Evolutionary conservation across 1,140 invertebrate genomes (phyloP).

Genomic region (Maniola jurtina): DNA sequence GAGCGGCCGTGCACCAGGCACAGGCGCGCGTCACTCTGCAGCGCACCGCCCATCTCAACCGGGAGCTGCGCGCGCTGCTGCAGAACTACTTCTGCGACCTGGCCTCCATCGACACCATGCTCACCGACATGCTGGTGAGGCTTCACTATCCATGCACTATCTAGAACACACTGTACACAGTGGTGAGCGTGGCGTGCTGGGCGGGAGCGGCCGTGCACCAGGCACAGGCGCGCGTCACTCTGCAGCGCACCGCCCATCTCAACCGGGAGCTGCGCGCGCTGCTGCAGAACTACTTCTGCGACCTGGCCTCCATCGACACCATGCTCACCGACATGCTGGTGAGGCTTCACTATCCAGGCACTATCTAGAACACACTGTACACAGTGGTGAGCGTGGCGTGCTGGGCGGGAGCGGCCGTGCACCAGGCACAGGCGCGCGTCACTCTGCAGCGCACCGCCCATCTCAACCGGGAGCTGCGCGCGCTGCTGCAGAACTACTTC

Average conservation of each 20-base stretch:
- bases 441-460: slow-evolving; percentile 74
- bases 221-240: slow-evolving; percentile 68
- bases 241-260: slow-evolving; percentile 74
- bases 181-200: slow-evolving; percentile 75
- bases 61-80: slow-evolving; percentile 69
- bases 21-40: slow-evolving; percentile 70
- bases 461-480: slow-evolving; percentile 73
- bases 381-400: slow-evolving; percentile 68
- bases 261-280: slow-evolving; percentile 72
- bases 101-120: slow-evolving; percentile 76
- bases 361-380: slow-evolving; percentile 55
- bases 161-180: slow-evolving; percentile 65
- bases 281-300: slow-evolving; percentile 78
- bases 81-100: slow-evolving; percentile 78
- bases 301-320: slow-evolving; percentile 74
- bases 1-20: slow-evolving; percentile 79
- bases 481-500: slow-evolving; percentile 77
- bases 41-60: slow-evolving; percentile 73
- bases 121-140: slow-evolving; percentile 78
- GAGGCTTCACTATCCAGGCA: slow-evolving; percentile 25
- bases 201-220: slow-evolving; percentile 80
- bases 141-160: background rate
- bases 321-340: slow-evolving; percentile 80
- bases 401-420: slow-evolving; percentile 80
- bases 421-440: slow-evolving; percentile 75